Evolutionary conservation across 2,888 invertebrate genomes (phyloP).

Genomic region (Chrysodeixis includens): DNA sequence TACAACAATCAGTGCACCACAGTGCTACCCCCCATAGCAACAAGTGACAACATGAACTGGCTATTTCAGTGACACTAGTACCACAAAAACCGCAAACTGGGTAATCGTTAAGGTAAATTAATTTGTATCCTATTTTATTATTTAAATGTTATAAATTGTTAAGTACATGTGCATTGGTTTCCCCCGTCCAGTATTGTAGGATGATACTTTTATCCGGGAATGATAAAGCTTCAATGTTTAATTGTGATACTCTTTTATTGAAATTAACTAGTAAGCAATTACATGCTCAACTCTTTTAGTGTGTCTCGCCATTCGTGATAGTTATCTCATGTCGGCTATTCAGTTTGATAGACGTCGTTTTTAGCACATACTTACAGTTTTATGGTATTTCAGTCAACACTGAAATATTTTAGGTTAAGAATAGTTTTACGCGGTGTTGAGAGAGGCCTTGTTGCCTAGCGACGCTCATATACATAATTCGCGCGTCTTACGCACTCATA

Average conservation of each 20-base stretch:
- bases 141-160: slow-evolving; percentile 23
- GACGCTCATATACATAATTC: slow-evolving; percentile 3
- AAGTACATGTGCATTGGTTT: background rate
- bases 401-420: background rate
- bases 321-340: background rate
- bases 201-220: slow-evolving; percentile 2
- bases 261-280: background rate
- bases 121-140: slow-evolving; percentile 17
- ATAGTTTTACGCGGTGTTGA: background rate
- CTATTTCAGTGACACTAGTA: background rate
- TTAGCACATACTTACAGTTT: background rate
- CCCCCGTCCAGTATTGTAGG: background rate
- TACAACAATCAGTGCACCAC: background rate
- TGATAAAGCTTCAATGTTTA: background rate
- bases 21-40: background rate
- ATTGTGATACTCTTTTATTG: background rate
- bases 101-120: slow-evolving; percentile 37
- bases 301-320: background rate
- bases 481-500: background rate
- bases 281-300: too few species aligned
- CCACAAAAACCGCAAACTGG: background rate
- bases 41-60: background rate
- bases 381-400: background rate
- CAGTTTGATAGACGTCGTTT: background rate
- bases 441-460: background rate